Conservation (phyloP, 2,888 invertebrate species). For the Lypha dubia region DNA sequence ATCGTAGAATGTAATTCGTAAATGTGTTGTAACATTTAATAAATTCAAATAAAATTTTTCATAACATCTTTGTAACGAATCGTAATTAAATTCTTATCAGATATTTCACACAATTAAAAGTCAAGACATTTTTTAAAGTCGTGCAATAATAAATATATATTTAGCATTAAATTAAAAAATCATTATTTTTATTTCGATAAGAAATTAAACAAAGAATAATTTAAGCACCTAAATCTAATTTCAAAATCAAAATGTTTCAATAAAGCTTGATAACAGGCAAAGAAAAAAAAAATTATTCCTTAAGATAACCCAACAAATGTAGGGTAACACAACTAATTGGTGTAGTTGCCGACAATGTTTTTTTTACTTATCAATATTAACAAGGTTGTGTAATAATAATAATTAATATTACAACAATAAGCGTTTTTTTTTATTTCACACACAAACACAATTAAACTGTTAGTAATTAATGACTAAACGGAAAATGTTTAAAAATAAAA, state of each 20-base stretch:
- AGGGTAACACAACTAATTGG: conserved; percentile 26
- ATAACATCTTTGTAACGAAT: neutral
- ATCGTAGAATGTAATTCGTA: no score
- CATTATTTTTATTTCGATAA: conserved; percentile 15
- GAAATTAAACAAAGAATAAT: conserved; percentile 9
- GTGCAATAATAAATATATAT: neutral
- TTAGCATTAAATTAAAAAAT: neutral
- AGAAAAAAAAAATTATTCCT: neutral
- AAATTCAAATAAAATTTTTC: neutral
- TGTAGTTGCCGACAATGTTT: conserved; percentile 31
- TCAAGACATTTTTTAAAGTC: neutral
- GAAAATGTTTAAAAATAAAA: conserved; percentile 53
- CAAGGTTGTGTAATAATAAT: conserved; percentile 56
- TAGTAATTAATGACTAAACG: conserved; percentile 37
- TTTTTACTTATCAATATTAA: conserved; percentile 40
- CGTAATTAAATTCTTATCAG: conserved; percentile 1
- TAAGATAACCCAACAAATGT: neutral
- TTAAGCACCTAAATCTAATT: neutral
- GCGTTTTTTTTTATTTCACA: conserved; percentile 31
- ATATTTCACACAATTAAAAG: neutral
- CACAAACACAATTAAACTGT: conserved; percentile 36
- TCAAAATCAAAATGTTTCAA: conserved; percentile 6
- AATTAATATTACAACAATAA: conserved; percentile 47
- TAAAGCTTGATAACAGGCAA: neutral
- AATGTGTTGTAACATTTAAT: no score